Conservation (phyloP, 2,797 vertebrate genomes). For the Hoplostethus atlanticus region DNA sequence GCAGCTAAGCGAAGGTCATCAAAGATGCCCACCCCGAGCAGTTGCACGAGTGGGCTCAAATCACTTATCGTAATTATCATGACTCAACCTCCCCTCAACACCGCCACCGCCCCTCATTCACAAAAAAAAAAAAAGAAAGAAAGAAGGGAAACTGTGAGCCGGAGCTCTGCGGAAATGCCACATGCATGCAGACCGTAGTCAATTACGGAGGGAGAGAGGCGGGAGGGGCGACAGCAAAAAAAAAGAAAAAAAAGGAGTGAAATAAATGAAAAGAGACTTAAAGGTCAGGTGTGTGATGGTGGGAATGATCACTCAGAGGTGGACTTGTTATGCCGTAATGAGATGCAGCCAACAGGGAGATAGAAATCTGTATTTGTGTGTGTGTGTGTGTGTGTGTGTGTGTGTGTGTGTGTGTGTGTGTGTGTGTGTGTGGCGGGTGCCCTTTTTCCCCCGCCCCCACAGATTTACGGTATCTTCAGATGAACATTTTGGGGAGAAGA, state of each 20-base stretch:
- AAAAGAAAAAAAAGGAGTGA: slow-evolving; percentile 17
- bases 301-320: slow-evolving; percentile 53
- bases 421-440: neutral
- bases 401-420: neutral
- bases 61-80: slow-evolving; percentile 75
- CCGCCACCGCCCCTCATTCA: slow-evolving; percentile 15
- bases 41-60: slow-evolving; percentile 64
- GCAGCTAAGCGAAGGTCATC: slow-evolving; percentile 53
- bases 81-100: slow-evolving; percentile 26
- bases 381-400: neutral
- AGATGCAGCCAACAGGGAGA: slow-evolving; percentile 42
- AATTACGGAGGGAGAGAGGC: slow-evolving; percentile 47
- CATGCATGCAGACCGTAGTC: slow-evolving; percentile 50
- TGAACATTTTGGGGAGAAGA: slow-evolving; percentile 2
- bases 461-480: slow-evolving; percentile 60
- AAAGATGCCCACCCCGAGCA: slow-evolving; percentile 53
- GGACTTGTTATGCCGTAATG: slow-evolving; percentile 54
- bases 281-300: slow-evolving; percentile 65
- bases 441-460: slow-evolving; percentile 36
- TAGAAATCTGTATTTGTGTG: neutral
- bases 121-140: neutral
- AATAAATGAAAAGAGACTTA: slow-evolving; percentile 55
- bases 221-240: slow-evolving; percentile 17
- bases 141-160: slow-evolving; percentile 28
- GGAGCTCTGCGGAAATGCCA: slow-evolving; percentile 61